Conservation (phyloP, 2,113 vertebrate genomes). For the Promerops cafer region DNA sequence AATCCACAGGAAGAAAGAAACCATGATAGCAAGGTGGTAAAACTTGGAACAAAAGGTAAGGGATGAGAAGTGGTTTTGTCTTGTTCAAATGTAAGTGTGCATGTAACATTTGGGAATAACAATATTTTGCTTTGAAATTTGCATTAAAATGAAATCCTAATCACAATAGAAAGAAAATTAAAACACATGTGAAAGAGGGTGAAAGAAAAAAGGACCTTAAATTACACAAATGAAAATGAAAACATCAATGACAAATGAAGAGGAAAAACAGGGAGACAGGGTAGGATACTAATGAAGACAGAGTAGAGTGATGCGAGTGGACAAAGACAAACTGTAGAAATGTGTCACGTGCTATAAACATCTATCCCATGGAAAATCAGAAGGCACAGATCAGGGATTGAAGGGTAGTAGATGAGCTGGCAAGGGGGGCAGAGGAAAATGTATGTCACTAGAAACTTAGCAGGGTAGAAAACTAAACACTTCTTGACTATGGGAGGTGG, state of each 20-base stretch:
- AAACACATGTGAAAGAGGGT: background rate
- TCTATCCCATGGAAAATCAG: background rate
- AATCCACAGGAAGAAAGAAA: slow-evolving; percentile 14
- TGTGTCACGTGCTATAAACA: background rate
- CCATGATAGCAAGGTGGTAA: background rate
- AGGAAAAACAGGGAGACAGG: background rate
- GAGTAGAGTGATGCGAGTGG: background rate
- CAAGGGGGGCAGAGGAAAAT: background rate
- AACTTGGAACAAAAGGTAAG: slow-evolving; percentile 31
- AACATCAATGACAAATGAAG: background rate
- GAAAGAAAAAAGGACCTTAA: background rate
- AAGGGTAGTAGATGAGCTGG: background rate
- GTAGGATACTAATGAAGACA: background rate
- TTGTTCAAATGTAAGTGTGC: background rate
- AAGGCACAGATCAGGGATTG: background rate
- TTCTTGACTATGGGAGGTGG: background rate
- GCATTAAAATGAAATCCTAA: slow-evolving; percentile 42
- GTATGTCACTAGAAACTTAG: background rate
- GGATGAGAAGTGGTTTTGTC: background rate
- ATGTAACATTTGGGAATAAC: background rate
- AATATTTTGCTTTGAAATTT: slow-evolving; percentile 6
- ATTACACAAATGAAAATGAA: background rate
- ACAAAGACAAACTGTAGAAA: background rate
- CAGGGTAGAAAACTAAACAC: background rate
- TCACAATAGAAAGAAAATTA: background rate